Base-by-base conservation (phyloP, 2,113 vertebrate genomes). In the Procapra przewalskii region DNA sequence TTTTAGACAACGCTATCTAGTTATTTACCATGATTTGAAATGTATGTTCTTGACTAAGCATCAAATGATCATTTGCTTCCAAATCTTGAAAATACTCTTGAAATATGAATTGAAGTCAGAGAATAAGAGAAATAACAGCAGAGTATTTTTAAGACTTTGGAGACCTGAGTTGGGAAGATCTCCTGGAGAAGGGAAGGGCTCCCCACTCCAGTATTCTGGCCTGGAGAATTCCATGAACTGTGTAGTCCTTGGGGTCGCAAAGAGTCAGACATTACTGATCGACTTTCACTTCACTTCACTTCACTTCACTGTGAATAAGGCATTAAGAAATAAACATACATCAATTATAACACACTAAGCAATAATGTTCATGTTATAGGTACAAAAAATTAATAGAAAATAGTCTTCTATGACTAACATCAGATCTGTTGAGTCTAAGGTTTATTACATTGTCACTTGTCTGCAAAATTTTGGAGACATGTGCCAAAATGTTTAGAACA, bases 41-140 rank as follows among this genome's bases (percentile, higher is more conserved):
- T 62, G 21, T 25, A 6, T 40, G 21, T 84, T 91, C 85, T 87
- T 92, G 16, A 33, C 6, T 48, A 92, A 84, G 27, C 17, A 60
- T 48, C 36, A 31, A 48, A 55, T 84, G 36, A 57, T 88, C 17
- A 45, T 81, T 96, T 90, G 77, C 43, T 95, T 71, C 17, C 9
- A 94, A 27, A 54, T 40, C 27, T 82, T 89, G 16, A 89, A 10
- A 93, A 82, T 40, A 60, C 50, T 8, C 43, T 88, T 97, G 55
- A 94, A 95, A 40, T 67, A 60, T 57, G 92, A 91, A 57, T 48
- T 82, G 82, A 90, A 92, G n/a, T 89, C 15, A 85, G n/a, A 88
- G 48, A 89, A 77, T 80, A 92, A 97, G 23, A 86, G 50, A 83
- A 94, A 79, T 36, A 23, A 85, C 23, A 81, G 33, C 12, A 40